Percentiles rank a stretch among this genome's conserved stretches.
Conservation (phyloP, 2,113 vertebrate genomes). For the Tenebrosternarchus preto region DNA sequence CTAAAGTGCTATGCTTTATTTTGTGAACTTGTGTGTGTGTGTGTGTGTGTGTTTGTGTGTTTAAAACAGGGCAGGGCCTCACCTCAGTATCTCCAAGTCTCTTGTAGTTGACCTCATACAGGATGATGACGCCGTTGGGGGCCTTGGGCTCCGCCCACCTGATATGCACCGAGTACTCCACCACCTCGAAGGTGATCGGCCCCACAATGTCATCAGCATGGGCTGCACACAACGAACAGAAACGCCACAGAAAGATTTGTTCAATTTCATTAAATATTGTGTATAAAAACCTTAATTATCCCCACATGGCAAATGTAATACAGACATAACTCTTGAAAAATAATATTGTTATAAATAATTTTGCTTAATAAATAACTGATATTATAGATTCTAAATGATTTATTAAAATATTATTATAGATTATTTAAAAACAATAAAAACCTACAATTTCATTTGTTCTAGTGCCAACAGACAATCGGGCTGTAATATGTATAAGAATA, state of each 20-base stretch:
- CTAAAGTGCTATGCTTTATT: background rate
- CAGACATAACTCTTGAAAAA: too few relatives aligned
- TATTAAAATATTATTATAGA: too few relatives aligned
- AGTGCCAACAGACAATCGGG: too few relatives aligned
- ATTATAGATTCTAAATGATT: too few relatives aligned
- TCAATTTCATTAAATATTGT: too few relatives aligned
- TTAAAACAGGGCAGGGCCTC: constrained; percentile 48
- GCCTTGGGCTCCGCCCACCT: constrained; percentile 85
- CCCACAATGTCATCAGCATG: constrained; percentile 88
- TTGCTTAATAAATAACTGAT: too few relatives aligned
- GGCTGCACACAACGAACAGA: constrained; percentile 66
- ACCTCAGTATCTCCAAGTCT: constrained; percentile 88
- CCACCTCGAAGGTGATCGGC: constrained; percentile 76
- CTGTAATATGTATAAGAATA: too few relatives aligned
- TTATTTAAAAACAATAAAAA: too few relatives aligned
- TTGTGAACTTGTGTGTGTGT: background rate
- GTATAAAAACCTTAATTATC: too few relatives aligned
- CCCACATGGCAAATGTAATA: too few relatives aligned
- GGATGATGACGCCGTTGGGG: constrained; percentile 92
- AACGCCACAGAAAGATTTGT: background rate
- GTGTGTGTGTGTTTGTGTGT: constrained; percentile 7
- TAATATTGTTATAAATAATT: too few relatives aligned
- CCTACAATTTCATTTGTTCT: too few relatives aligned
- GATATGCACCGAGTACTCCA: constrained; percentile 82
- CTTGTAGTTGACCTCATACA: constrained; percentile 92